Conservation (phyloP, 2,888 invertebrate species). For the Alentia gelatinosa region DNA sequence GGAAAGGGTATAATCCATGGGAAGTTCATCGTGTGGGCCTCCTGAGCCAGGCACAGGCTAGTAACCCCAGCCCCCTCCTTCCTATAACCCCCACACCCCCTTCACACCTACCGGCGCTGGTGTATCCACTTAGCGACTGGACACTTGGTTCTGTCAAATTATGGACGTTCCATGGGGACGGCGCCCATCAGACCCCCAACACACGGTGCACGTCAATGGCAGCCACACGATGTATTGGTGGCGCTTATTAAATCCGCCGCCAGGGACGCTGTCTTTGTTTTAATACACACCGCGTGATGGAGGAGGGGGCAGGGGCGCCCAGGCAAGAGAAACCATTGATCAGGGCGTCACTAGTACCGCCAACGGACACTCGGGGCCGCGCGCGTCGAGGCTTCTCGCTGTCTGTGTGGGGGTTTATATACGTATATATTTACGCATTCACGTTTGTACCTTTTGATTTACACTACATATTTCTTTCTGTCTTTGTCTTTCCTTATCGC, state of each 20-base stretch:
- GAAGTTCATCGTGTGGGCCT: too few relatives aligned
- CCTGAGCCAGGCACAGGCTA: too few relatives aligned
- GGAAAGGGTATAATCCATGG: too few relatives aligned
- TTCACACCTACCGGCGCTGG: not conserved
- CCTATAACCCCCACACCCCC: not conserved
- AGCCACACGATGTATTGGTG: constrained; percentile 37
- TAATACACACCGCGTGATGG: constrained; percentile 20
- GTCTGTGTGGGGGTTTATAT: too few relatives aligned
- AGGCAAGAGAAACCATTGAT: not conserved
- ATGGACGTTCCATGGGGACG: constrained; percentile 6
- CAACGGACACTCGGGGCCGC: not conserved
- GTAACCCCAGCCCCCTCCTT: not conserved
- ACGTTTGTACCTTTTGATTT: too few relatives aligned
- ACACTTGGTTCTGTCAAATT: constrained; percentile 6
- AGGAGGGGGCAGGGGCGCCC: constrained; percentile 8
- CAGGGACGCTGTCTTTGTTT: constrained; percentile 33
- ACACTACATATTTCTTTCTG: too few relatives aligned
- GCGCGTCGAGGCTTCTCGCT: too few relatives aligned
- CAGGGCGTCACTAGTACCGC: not conserved
- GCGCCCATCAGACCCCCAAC: not conserved
- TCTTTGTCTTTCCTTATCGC: too few relatives aligned
- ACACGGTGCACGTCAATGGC: not conserved
- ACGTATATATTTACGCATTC: too few relatives aligned
- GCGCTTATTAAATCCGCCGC: constrained; percentile 38
- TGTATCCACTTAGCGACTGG: constrained; percentile 12